Conservation (phyloP, 2,797 vertebrate genomes). For the Dallia pectoralis region DNA sequence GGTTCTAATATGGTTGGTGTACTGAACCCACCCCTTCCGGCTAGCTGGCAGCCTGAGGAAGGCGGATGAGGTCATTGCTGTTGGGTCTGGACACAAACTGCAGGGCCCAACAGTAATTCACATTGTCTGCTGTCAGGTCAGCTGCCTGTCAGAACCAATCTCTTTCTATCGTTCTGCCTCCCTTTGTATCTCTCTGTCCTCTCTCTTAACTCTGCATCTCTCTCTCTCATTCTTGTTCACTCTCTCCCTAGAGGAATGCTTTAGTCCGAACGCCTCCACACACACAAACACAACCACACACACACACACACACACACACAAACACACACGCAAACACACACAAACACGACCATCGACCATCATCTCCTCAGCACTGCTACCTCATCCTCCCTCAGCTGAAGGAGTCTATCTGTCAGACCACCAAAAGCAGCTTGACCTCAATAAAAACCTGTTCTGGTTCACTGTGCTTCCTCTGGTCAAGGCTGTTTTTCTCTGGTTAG, state of each 20-base stretch:
- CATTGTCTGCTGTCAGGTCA: slow-evolving; percentile 23
- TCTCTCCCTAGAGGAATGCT: not conserved
- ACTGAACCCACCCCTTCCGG: no score
- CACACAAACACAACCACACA: no score
- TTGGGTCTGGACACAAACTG: slow-evolving; percentile 18
- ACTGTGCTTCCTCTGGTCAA: slow-evolving; percentile 1
- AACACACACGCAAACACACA: not conserved
- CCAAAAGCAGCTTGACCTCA: slow-evolving; percentile 1
- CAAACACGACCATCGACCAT: not conserved
- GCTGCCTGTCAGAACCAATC: slow-evolving; percentile 43
- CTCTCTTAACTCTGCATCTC: no score
- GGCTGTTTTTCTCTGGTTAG: slow-evolving; percentile 21
- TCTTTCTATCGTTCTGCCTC: not conserved
- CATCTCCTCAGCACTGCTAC: not conserved
- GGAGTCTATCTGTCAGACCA: not conserved
- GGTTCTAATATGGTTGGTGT: no score
- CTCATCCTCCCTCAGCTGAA: not conserved
- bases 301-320: not conserved
- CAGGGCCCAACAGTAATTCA: slow-evolving; percentile 40
- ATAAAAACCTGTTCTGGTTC: not conserved
- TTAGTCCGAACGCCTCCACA: not conserved
- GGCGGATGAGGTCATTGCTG: slow-evolving; percentile 24
- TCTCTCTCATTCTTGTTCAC: no score
- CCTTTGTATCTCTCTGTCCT: not conserved
- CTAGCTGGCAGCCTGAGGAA: slow-evolving; percentile 19